These are phyloP conservation scores for Chymomyza amoena DNA, from an alignment of 2,888 invertebrate species.

Conservation along the genomic window DNA sequence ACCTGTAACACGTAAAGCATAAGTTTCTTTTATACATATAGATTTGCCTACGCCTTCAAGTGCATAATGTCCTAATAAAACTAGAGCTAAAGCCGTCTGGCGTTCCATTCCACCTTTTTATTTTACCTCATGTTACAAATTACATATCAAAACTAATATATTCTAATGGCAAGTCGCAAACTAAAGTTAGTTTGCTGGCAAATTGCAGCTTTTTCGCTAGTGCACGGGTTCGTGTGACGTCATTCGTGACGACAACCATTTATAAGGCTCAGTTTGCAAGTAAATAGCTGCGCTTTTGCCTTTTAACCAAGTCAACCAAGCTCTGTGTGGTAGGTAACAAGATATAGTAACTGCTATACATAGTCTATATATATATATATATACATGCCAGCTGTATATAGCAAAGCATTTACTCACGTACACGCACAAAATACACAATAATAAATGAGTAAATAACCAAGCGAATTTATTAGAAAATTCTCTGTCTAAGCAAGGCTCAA, in stretches of 20 bases:
- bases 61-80: too few relatives aligned
- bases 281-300: conserved; percentile 49
- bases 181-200: not conserved
- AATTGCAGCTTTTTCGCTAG: not conserved
- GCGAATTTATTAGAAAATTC: conserved; percentile 47
- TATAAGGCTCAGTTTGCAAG: conserved; percentile 42
- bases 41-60: too few relatives aligned
- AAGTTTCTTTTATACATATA: too few relatives aligned
- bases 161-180: too few relatives aligned
- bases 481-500: conserved; percentile 1
- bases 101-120: too few relatives aligned
- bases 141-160: too few relatives aligned
- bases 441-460: conserved; percentile 57
- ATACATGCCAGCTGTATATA: not conserved
- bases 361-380: too few relatives aligned
- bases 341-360: not conserved
- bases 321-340: not conserved
- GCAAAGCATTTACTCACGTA: conserved; percentile 2
- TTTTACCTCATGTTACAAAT: too few relatives aligned
- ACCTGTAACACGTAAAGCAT: too few relatives aligned
- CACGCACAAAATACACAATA: conserved; percentile 16
- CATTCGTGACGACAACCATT: conserved; percentile 13
- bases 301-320: conserved; percentile 28
- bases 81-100: too few relatives aligned
- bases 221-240: not conserved